Base-by-base conservation (phyloP, 2,113 vertebrate species). In the Burhinus oedicnemus region DNA sequence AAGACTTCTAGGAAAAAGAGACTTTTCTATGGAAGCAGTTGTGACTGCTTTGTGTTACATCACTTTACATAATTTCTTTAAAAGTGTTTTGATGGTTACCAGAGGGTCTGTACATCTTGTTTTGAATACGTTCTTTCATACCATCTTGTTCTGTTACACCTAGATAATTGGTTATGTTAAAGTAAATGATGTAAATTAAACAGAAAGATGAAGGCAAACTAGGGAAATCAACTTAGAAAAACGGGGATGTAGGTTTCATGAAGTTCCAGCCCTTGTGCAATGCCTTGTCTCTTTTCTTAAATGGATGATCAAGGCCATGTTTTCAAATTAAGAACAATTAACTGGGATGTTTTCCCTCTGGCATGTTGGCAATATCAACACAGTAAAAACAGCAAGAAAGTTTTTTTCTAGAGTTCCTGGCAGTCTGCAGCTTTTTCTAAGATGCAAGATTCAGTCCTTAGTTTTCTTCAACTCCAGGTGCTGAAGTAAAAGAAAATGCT, bases 171-270 rank as follows among this genome's bases (percentile, higher is more conserved):
- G 42, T 77, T 96, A 75, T 82, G 64, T 79, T 93, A 61, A 91
- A 83, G 76, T 70, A 93, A 95, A 83, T 76, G 15, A 88, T 83
- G 51, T 74, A 83, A 94, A 89, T 89, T 74, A 77, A 94, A 94
- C 71, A 93, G 72, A 92, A 94, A 89, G 55, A 75, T 89, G 44
- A 83, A 89, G 69, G 65, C 60, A 92, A 90, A 36, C 30, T 49
- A 71, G 60, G 83, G 55, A 95, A 93, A 94, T 95, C 81, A 80
- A 85, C 64, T 89, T 76, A n/a, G 26, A 66, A 88, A 90, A 93
- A 62, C 30, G 23, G 55, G 76, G 68, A 34, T 83, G 36, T 40
- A 77, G 44, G 32, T 93, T 96, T 91, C 29, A 14, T 66, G 61
- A 90, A 88, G 62, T 90, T 94, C 49, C 72, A 86, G 64, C 26